Conservation (phyloP, 2,888 invertebrate genomes). For the Incurvaria masculella region DNA sequence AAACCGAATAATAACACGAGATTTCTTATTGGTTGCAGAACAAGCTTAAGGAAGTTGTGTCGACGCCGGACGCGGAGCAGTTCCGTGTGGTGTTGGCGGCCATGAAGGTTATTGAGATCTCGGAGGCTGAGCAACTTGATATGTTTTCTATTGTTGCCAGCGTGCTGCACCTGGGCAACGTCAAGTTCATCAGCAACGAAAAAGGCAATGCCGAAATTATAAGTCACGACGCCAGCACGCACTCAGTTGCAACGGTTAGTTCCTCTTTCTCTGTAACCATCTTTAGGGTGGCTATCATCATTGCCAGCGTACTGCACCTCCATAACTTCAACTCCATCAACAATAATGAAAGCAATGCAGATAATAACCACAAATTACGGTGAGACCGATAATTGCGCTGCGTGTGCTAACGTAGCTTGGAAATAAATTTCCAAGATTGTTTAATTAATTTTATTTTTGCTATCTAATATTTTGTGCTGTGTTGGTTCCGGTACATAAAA, state of each 20-base stretch:
- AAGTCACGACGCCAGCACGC: conserved; percentile 54
- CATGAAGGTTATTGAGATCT: conserved; percentile 75
- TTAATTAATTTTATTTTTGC: no score
- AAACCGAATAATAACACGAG: no score
- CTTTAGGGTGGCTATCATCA: no score
- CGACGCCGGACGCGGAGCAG: conserved; percentile 60
- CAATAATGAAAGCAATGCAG: no score
- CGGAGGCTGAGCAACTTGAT: conserved; percentile 65
- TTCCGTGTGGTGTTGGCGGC: conserved; percentile 70
- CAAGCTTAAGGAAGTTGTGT: conserved; percentile 41
- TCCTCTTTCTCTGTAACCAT: background rate
- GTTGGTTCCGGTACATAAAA: no score
- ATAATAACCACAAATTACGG: no score
- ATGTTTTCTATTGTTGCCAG: conserved; percentile 81
- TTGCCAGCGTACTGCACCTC: no score
- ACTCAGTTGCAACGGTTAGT: conserved; percentile 65
- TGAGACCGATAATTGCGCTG: no score
- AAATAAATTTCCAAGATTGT: no score
- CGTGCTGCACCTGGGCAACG: conserved; percentile 82
- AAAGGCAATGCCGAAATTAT: conserved; percentile 68
- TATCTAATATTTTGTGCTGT: no score
- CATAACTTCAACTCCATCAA: no score
- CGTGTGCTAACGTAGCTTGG: no score
- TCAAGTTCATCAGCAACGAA: conserved; percentile 70
- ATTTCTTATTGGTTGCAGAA: conserved; percentile 6